Percentiles rank a stretch among this genome's conserved stretches.
Conservation (phyloP, 2,797 vertebrate species). For the Brachymystax lenok region DNA sequence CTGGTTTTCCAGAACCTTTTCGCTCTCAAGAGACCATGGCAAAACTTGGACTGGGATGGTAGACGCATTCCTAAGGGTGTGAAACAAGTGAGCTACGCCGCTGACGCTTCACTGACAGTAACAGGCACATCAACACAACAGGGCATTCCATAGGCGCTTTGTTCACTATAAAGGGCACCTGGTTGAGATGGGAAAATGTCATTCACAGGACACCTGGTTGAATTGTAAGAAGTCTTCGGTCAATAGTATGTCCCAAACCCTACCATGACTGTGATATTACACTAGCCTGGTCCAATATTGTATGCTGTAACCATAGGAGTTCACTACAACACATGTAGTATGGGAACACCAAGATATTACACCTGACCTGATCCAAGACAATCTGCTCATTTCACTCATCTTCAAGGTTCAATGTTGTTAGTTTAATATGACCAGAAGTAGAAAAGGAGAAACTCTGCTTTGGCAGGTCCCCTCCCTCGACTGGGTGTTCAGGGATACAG, state of each 20-base stretch:
- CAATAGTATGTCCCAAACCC: neutral
- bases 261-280: neutral
- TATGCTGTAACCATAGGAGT: neutral
- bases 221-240: slow-evolving; percentile 12
- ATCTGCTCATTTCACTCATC: slow-evolving; percentile 55
- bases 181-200: neutral
- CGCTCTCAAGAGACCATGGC: slow-evolving; percentile 5
- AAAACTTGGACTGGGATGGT: slow-evolving; percentile 3
- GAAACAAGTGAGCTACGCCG: neutral
- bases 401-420: slow-evolving; percentile 53
- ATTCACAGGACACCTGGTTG: neutral
- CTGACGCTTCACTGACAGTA: slow-evolving; percentile 3
- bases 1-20: neutral
- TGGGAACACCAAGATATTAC: neutral
- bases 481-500: slow-evolving; percentile 62
- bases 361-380: slow-evolving; percentile 29
- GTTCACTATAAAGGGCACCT: slow-evolving; percentile 7
- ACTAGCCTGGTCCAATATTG: neutral
- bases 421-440: slow-evolving; percentile 56
- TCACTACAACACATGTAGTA: too few relatives aligned
- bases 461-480: slow-evolving; percentile 51
- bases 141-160: slow-evolving; percentile 11
- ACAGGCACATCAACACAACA: slow-evolving; percentile 18
- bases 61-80: slow-evolving; percentile 18
- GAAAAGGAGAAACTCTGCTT: slow-evolving; percentile 42